Conservation (phyloP, 2,888 invertebrate genomes). For the Parnassius apollo region DNA sequence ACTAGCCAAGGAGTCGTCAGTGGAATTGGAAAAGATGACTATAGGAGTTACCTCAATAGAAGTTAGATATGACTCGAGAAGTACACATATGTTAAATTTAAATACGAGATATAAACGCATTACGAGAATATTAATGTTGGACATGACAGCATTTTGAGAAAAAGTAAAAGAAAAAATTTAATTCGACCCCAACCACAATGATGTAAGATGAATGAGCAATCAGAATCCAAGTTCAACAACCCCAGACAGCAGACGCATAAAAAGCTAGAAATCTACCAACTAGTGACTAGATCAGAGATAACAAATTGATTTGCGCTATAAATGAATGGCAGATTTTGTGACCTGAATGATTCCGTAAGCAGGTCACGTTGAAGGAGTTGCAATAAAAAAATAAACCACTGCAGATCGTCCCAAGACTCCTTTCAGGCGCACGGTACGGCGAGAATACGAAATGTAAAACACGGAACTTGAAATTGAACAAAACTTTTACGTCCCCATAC, state of each 20-base stretch:
- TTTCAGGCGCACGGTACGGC: constrained; percentile 49
- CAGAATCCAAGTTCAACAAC: constrained; percentile 73
- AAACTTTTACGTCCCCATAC: constrained; percentile 29
- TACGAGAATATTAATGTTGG: constrained; percentile 48
- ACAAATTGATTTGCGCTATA: constrained; percentile 76
- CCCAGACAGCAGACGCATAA: constrained; percentile 74
- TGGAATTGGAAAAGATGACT: constrained; percentile 23
- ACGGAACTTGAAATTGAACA: constrained; percentile 41
- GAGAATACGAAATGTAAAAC: constrained; percentile 51
- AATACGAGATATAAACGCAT: constrained; percentile 32
- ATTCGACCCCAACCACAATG: constrained; percentile 64
- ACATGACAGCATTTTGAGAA: constrained; percentile 46
- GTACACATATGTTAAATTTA: constrained; percentile 28
- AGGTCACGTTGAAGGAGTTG: constrained; percentile 63
- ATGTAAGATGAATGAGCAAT: constrained; percentile 79
- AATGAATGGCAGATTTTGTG: constrained; percentile 67
- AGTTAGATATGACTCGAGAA: constrained; percentile 42
- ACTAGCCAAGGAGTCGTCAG: constrained; percentile 6
- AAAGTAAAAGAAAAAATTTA: constrained; percentile 57
- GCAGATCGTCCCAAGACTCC: constrained; percentile 48
- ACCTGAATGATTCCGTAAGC: constrained; percentile 61
- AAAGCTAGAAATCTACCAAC: constrained; percentile 74
- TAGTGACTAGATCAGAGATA: constrained; percentile 72
- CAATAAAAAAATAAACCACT: constrained; percentile 55
- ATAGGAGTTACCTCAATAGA: constrained; percentile 18